Evolutionary conservation across 2,797 vertebrate genomes (phyloP), one percentile per base, ranked within the genome.

Genomic region (Novumbra hubbsi): DNA sequence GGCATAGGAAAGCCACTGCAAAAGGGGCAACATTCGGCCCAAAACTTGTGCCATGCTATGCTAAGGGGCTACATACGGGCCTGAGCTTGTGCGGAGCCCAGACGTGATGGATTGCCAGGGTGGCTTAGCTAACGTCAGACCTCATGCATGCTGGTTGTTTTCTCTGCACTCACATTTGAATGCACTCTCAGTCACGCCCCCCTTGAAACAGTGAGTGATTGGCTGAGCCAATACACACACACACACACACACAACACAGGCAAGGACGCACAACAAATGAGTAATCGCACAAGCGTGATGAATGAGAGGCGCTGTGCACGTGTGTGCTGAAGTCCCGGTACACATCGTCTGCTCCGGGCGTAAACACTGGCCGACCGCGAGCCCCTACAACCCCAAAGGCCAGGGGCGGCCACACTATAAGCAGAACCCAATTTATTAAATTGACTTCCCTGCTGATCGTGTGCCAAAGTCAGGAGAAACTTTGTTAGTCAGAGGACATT

Each of bases 181-280:
- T 30, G 49, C 38, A 3, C 71, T 28, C 27, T 45, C 38, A 28
- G 19, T 72, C 55, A 72, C 45, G 32, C 32, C 63, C 67, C 68
- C 15, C 32, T 57, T 34, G 19, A 11, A 24, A 64, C 48, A 45
- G 66, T 77, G 65, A 76, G 34, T 30, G 65, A 72, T 63, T 66
- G 45, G 45, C 63, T 21, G 2, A 8, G 8, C 66, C 45, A 60
- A 12, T 48, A 45, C n/a, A 21, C 7, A n/a, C n/a, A 12, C 28
- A 45, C n/a, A 21, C 7, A 12, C 28, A 45, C n/a, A 21, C 7
- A 28, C n/a, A n/a, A n/a, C 38, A 68, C 7, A 21, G 30, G 14
- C 63, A 32, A 28, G 63, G 11, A 21, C 32, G 32, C 32, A 2
- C 32, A 5, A 34, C 32, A 5, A 34, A n/a, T n/a, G n/a, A n/a